Evolutionary conservation across 1,140 invertebrate species (phyloP), one percentile per base, ranked within the genome.

Genomic region (Tetraneura akinire): DNA sequence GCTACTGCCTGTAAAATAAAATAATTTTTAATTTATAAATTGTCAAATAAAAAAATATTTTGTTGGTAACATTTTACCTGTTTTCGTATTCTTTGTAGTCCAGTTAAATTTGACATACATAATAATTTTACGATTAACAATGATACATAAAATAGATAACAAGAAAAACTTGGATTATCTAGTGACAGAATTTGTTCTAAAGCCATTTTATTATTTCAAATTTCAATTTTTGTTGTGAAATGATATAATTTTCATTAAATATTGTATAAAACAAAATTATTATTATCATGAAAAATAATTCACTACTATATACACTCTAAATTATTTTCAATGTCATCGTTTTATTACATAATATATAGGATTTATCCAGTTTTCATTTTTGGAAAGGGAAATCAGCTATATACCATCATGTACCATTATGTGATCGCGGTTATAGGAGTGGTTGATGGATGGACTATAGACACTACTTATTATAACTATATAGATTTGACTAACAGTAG

Each of bases 1-100:
- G 87, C 84, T 82, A 90, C 90, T 37, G 88, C 85, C 90, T 91
- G 80, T 0, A 86, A 84, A 45, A 23, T 16, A 32, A 84, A 45
- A 23, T 16, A 32, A 29, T 29, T 26, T 37, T 37, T 4, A 62
- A 26, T 29, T 26, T 29, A 29, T 29, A 62, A 62, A 26, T 29
- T 16, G 10, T 53, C 1, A 23, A 53, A 76, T 51, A 51, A 18
- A 1, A 37, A 37, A 37, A 37, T 37, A n/a, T 13, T 57, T 42
- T 37, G 29, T 51, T 76, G 3, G 5, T 29, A 32, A 51, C 49
- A 9, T 82, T 82, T 82, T 81, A 86, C 85, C 82, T 82, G 82
- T 51, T 85, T 85, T 0, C 66, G 55, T 13, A 86, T 80, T 68
- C 86, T 80, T 23, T 84, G 82, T 47, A 82, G 73, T 1, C 83